Conservation (phyloP, 2,113 vertebrate genomes). For the Xyrauchen texanus region DNA sequence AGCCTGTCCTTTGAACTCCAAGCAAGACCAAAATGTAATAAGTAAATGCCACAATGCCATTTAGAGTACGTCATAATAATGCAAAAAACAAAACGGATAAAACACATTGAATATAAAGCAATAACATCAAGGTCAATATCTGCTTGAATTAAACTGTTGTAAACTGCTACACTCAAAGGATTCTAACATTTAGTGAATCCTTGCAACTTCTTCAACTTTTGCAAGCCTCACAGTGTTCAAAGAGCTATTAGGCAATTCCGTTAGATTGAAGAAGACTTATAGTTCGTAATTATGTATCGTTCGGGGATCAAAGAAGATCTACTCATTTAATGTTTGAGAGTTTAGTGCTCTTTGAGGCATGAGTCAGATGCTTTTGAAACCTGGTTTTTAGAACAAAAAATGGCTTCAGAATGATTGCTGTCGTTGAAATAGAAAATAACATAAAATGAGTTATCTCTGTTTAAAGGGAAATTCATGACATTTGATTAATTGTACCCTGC, state of each 20-base stretch:
- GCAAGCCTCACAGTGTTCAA: background rate
- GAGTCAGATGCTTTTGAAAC: constrained; percentile 25
- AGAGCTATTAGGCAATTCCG: background rate
- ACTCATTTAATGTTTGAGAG: background rate
- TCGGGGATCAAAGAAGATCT: constrained; percentile 19
- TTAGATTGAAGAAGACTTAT: constrained; percentile 3
- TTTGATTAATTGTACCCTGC: too few species aligned
- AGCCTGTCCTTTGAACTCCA: background rate
- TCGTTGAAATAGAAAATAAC: background rate
- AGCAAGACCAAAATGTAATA: background rate
- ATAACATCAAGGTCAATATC: background rate
- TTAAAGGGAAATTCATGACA: too few species aligned
- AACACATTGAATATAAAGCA: background rate
- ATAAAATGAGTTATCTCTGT: background rate
- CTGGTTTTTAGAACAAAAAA: background rate
- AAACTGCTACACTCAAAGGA: background rate
- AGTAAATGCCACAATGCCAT: constrained; percentile 11
- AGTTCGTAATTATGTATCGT: constrained; percentile 14
- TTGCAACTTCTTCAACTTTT: background rate
- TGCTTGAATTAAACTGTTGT: background rate
- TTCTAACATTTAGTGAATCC: background rate
- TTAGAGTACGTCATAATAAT: constrained; percentile 1
- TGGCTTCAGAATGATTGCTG: background rate
- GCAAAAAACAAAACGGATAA: background rate
- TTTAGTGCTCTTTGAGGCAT: constrained; percentile 17